Percentiles rank a stretch among this genome's conserved stretches.
phyloP scores from a whole-genome alignment of 2,113 vertebrate genomes.

The Cyprinodon tularosa region DNA sequence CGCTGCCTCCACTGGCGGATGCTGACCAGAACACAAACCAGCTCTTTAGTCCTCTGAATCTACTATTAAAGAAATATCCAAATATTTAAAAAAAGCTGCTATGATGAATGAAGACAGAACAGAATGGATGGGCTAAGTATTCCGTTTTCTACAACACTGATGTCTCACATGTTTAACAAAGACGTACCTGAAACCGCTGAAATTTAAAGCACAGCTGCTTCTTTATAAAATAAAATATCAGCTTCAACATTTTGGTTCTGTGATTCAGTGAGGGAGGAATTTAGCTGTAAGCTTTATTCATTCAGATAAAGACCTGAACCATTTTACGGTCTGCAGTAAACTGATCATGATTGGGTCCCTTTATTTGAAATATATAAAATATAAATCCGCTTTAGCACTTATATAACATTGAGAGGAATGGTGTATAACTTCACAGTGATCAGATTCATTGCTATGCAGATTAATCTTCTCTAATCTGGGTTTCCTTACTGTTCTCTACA shows the following conservation, averaged over 20 bases:
- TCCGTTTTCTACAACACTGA: neutral
- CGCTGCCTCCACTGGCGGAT: neutral
- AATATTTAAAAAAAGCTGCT: too few relatives aligned
- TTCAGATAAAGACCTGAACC: too few relatives aligned
- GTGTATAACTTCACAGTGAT: too few relatives aligned
- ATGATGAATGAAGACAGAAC: neutral
- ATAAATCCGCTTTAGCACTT: neutral
- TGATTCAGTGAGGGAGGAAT: too few relatives aligned
- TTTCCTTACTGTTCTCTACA: too few relatives aligned
- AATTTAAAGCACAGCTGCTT: neutral
- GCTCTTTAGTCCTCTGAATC: neutral
- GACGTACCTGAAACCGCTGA: neutral
- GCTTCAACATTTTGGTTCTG: too few relatives aligned
- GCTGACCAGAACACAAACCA: neutral
- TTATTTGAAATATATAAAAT: neutral
- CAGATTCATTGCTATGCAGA: too few relatives aligned
- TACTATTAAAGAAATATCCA: too few relatives aligned
- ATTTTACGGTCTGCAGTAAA: too few relatives aligned
- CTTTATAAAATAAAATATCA: too few relatives aligned
- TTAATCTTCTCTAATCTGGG: too few relatives aligned
- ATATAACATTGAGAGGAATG: neutral
- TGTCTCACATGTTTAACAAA: neutral
- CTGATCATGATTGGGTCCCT: neutral
- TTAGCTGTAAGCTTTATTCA: too few relatives aligned
- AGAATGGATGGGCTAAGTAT: neutral